Conservation (phyloP, 2,797 vertebrate genomes). For the Champsocephalus esox region DNA sequence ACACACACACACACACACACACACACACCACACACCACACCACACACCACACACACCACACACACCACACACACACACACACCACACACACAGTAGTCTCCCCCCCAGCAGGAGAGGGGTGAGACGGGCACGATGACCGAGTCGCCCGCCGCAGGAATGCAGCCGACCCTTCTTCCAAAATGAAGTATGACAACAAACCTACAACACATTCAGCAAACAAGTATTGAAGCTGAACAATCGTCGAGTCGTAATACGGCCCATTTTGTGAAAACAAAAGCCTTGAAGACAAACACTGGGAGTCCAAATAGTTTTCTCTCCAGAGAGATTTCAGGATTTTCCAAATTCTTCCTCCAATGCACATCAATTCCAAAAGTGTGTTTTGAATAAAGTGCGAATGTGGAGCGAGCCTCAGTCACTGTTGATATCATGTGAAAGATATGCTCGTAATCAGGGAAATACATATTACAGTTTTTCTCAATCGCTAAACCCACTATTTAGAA, state of each 20-base stretch:
- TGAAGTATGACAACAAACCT: constrained; percentile 67
- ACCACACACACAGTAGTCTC: constrained; percentile 3
- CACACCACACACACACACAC: constrained; percentile 40
- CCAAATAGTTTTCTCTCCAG: constrained; percentile 20
- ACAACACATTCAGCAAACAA: constrained; percentile 59
- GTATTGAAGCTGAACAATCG: constrained; percentile 41
- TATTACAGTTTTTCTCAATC: background rate
- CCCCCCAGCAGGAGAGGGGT: constrained; percentile 37
- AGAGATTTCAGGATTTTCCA: constrained; percentile 36
- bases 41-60: background rate
- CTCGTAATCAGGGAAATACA: constrained; percentile 37
- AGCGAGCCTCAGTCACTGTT: constrained; percentile 38
- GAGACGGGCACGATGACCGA: constrained; percentile 41
- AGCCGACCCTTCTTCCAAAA: constrained; percentile 48
- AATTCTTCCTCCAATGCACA: constrained; percentile 21
- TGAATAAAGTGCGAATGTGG: constrained; percentile 51
- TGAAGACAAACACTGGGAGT: background rate
- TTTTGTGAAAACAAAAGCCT: constrained; percentile 36
- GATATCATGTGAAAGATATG: constrained; percentile 40
- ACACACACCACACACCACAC: constrained; percentile 30
- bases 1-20: constrained; percentile 29
- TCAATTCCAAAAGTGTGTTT: constrained; percentile 56
- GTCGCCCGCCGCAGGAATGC: constrained; percentile 61
- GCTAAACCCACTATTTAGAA: too few relatives aligned
- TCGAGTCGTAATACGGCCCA: background rate